Conservation (phyloP, 2,888 invertebrate species). For the Dryomyza anilis region DNA sequence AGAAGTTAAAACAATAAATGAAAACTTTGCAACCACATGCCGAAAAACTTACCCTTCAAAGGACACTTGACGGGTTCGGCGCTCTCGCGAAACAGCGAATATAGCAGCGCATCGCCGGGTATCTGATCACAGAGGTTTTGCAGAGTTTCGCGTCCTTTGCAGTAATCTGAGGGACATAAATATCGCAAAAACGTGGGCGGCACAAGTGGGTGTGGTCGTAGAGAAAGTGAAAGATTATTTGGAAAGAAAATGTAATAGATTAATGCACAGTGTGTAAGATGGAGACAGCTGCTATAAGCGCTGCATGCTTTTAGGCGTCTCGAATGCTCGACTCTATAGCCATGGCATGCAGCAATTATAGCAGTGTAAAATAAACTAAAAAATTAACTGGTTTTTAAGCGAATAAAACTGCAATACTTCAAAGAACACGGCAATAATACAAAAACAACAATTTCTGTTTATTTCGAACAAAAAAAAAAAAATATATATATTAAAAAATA, state of each 20-base stretch:
- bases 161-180: conserved; percentile 62
- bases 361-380: too few species aligned
- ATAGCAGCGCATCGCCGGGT: conserved; percentile 86
- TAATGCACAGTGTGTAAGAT: conserved; percentile 55
- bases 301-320: conserved; percentile 2
- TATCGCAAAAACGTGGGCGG: conserved; percentile 52
- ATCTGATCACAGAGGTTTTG: conserved; percentile 84
- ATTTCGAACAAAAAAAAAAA: not conserved
- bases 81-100: conserved; percentile 88
- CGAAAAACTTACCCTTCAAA: conserved; percentile 60
- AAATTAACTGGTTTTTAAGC: too few species aligned
- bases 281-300: not conserved
- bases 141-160: conserved; percentile 69
- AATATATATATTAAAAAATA: not conserved
- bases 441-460: conserved; percentile 27
- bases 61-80: conserved; percentile 90
- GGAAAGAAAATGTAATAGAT: conserved; percentile 48
- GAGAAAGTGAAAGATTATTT: conserved; percentile 19
- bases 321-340: conserved; percentile 3
- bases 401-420: too few species aligned
- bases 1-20: conserved; percentile 24
- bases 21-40: not conserved
- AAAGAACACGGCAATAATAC: too few species aligned
- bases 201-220: conserved; percentile 31
- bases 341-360: too few species aligned